Base-by-base conservation (phyloP, 2,888 invertebrate species). In the Venusia cambrica region DNA sequence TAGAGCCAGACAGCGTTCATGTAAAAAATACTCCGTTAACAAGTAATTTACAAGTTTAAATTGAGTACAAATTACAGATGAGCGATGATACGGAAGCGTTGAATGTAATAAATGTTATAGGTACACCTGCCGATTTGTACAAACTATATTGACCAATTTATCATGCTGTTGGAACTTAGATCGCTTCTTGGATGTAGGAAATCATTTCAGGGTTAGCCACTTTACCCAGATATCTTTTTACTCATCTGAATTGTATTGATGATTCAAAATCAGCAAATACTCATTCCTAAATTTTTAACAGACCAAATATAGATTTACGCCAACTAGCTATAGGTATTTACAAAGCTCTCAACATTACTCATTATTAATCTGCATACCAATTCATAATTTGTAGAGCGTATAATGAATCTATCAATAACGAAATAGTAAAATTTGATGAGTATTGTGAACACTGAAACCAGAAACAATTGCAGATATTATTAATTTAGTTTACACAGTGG, bases 1-100 rank as follows among this genome's bases (percentile, higher is more conserved):
- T 43, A 52, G 44, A 37, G 6, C 24, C 16, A 19, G 16, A 13
- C 13, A 17, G 20, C 10, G n/a, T n/a, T 14, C 17, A 3, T 25
- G 48, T 34, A 51, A 60, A 57, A 59, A 61, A 52, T 40, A 48
- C 45, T 53, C 68, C 65, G 73, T 73, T 71, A 67, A 40, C 38
- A 13, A 47, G 51, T 44, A 58, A 66, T 61, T 66, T 54, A 59
- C 53, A 55, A 48, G 49, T 54, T 45, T 36, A 39, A 34, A 51
- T 47, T 45, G 37, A 52, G 49, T 30, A 28, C 45, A 54, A 54
- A 51, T 49, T 54, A 51, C 34, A 52, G 33, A 45, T 38, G 40
- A 47, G 51, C n/a, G n/a, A 34, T 36, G 49, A 62, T 52, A 61
- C 62, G 66, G 65, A 71, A 69, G 59, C 47, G 21, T 20, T 26